These are phyloP conservation scores for Aphaenogaster floridana DNA, from an alignment of 1,140 invertebrate genomes.

Conservation along the genomic window DNA sequence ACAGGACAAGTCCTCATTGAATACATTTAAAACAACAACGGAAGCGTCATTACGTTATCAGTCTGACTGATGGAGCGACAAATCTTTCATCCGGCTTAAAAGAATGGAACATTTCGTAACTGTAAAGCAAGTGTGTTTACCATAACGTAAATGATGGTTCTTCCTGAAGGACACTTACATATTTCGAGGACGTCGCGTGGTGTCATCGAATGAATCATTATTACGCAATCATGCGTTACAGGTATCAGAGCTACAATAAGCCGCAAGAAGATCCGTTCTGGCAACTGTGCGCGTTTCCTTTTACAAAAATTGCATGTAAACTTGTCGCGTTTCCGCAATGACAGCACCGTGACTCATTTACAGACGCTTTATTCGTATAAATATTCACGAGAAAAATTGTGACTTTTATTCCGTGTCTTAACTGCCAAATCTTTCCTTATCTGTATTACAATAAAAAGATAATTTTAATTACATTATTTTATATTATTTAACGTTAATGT, in stretches of 20 bases:
- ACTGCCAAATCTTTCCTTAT: background rate
- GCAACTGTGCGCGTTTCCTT: too few species aligned
- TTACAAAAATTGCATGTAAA: too few species aligned
- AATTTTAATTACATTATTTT: background rate
- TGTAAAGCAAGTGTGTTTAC: conserved; percentile 43
- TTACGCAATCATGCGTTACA: conserved; percentile 53
- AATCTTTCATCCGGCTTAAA: conserved; percentile 50
- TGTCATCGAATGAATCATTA: conserved; percentile 70
- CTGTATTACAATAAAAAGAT: background rate
- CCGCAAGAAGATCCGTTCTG: conserved; percentile 4
- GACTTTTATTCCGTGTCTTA: background rate
- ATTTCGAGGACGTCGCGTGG: conserved; percentile 62
- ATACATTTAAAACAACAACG: conserved; percentile 17
- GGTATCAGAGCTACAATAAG: conserved; percentile 15
- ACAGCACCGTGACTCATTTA: background rate
- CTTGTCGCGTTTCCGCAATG: background rate
- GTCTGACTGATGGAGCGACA: conserved; percentile 16
- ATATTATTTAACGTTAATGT: background rate
- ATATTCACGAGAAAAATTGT: background rate
- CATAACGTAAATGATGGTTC: conserved; percentile 32
- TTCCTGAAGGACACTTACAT: conserved; percentile 28
- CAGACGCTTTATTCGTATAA: conserved; percentile 20
- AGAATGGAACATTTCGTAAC: conserved; percentile 16
- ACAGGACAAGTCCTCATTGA: background rate
- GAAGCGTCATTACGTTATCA: conserved; percentile 29